Percentiles rank a stretch among this genome's conserved stretches.
Evolutionary conservation across 2,888 invertebrate genomes (phyloP).

Genomic region (Orthosia cruda): DNA sequence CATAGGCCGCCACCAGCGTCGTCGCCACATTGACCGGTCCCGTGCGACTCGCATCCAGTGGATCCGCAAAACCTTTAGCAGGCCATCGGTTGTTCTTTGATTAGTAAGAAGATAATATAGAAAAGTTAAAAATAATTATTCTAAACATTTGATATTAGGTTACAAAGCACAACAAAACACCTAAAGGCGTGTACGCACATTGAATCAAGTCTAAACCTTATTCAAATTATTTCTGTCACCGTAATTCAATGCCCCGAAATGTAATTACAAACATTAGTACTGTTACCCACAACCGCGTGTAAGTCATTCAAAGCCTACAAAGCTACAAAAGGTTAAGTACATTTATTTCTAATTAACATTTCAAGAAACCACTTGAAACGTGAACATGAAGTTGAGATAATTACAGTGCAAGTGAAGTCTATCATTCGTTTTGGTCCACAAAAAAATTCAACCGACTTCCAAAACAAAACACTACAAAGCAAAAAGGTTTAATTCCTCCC

Average conservation of each 20-base stretch:
- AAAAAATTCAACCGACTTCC: too few species aligned
- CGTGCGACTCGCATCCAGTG: too few species aligned
- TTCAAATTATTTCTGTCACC: constrained; percentile 42
- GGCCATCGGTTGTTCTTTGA: too few species aligned
- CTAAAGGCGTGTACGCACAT: not conserved
- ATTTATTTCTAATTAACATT: constrained; percentile 39
- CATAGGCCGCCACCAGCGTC: too few species aligned
- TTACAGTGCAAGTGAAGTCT: constrained; percentile 6
- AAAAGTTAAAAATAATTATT: not conserved
- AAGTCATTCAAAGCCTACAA: constrained; percentile 44
- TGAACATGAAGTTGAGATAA: constrained; percentile 23
- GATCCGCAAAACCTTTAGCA: too few species aligned
- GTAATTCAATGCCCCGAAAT: constrained; percentile 46
- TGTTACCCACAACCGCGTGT: constrained; percentile 34
- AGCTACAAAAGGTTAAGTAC: constrained; percentile 32
- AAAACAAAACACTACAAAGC: too few species aligned
- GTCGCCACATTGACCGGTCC: too few species aligned
- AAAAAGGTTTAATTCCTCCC: too few species aligned
- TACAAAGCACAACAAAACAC: constrained; percentile 19
- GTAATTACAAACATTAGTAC: constrained; percentile 58
- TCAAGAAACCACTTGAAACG: not conserved
- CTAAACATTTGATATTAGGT: not conserved
- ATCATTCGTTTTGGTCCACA: constrained; percentile 3
- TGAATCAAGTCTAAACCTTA: constrained; percentile 11
- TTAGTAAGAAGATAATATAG: too few species aligned